Percentiles rank a stretch among this genome's conserved stretches.
phyloP scores from a whole-genome alignment of 1,140 invertebrate genomes.

The Pseudomyrmex pallidus region DNA sequence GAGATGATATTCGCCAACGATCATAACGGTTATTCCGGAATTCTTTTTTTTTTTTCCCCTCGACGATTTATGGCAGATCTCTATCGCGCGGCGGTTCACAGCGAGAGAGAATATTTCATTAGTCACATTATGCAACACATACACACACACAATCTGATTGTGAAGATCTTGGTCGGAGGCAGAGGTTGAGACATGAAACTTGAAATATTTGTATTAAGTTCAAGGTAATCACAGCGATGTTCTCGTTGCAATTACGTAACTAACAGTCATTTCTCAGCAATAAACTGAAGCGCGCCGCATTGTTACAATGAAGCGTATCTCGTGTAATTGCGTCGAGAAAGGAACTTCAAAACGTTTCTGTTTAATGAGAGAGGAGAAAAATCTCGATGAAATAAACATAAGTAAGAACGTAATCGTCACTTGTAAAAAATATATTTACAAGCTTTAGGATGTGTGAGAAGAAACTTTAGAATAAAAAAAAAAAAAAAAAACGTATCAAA shows the following conservation, averaged over 20 bases:
- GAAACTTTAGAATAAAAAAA: too few relatives aligned
- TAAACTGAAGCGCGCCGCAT: too few relatives aligned
- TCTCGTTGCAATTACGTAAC: too few relatives aligned
- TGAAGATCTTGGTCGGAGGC: not conserved
- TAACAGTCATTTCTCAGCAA: too few relatives aligned
- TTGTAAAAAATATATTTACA: not conserved
- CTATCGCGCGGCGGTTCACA: constrained; percentile 46
- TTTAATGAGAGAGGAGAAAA: not conserved
- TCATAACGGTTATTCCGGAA: constrained; percentile 48
- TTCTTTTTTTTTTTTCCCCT: constrained; percentile 5
- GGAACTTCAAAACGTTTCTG: too few relatives aligned
- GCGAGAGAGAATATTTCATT: constrained; percentile 50
- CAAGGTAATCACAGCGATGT: too few relatives aligned
- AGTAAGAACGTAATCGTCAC: too few relatives aligned
- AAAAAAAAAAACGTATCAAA: not conserved
- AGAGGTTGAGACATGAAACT: not conserved
- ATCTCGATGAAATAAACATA: not conserved
- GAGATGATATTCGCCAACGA: constrained; percentile 58
- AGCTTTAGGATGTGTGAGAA: not conserved
- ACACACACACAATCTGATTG: constrained; percentile 18
- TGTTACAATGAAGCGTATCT: too few relatives aligned
- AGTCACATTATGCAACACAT: constrained; percentile 47
- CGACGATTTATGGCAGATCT: constrained; percentile 56
- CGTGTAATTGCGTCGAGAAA: too few relatives aligned
- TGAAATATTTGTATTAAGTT: too few relatives aligned